A percentile compares a stretch with the other conserved stretches of the same genome.
These are phyloP conservation scores for Uromys caudimaculatus DNA, from an alignment of 2,797 vertebrate species.

Conservation along the genomic window DNA sequence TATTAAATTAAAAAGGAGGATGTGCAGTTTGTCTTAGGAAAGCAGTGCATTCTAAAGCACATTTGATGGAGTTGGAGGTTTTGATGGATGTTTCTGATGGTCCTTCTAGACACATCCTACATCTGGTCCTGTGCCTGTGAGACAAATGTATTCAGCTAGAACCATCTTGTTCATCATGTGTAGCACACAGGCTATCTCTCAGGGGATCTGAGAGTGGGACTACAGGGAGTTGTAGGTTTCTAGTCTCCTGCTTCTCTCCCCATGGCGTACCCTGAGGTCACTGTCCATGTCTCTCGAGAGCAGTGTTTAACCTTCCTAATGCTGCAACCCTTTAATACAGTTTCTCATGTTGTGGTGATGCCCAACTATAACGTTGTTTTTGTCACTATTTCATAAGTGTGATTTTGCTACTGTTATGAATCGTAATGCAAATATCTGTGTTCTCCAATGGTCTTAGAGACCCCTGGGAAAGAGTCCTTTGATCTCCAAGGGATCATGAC, in stretches of 20 bases:
- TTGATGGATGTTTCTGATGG: not conserved
- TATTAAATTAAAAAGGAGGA: not conserved
- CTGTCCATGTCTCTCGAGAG: not conserved
- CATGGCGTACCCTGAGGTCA: fast-evolving
- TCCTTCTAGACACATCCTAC: not conserved
- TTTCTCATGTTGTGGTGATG: not conserved
- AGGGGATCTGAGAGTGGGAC: not conserved
- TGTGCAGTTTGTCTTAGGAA: not conserved
- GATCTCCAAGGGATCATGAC: not conserved
- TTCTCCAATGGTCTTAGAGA: not conserved
- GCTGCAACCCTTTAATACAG: not conserved
- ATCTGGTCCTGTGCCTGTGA: too few relatives aligned
- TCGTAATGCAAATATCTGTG: not conserved
- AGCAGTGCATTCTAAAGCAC: not conserved
- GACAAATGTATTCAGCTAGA: not conserved
- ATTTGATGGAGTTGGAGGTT: not conserved
- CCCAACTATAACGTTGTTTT: not conserved
- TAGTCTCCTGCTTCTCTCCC: not conserved
- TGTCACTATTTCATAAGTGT: not conserved
- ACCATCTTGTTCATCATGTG: not conserved
- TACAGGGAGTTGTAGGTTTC: fast-evolving
- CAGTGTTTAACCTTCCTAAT: not conserved
- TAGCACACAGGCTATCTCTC: too few relatives aligned
- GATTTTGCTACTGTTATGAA: not conserved
- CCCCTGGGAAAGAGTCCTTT: not conserved